A percentile compares a stretch with the other conserved stretches of the same genome.
Conservation (phyloP, 2,797 vertebrate genomes). For the Pseudochirops corinnae region DNA sequence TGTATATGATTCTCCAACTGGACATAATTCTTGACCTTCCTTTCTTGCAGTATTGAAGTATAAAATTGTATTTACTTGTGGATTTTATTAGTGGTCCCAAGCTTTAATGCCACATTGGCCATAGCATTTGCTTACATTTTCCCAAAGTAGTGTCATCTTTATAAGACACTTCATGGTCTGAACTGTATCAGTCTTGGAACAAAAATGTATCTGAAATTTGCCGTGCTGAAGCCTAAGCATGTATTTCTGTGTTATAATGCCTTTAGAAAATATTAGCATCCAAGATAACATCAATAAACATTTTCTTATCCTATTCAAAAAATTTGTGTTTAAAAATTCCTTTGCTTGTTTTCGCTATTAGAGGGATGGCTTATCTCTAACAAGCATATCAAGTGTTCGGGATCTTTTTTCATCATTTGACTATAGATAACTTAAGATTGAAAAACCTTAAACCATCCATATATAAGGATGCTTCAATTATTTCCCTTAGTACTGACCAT, state of each 20-base stretch:
- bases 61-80: too few species aligned
- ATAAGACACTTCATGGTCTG: neutral
- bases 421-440: neutral
- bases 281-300: neutral
- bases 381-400: neutral
- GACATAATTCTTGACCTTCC: neutral
- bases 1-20: slow-evolving; percentile 30
- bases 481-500: neutral
- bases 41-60: neutral
- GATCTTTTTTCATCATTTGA: neutral
- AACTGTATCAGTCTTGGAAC: neutral
- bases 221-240: neutral
- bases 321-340: neutral
- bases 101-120: neutral
- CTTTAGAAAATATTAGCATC: neutral
- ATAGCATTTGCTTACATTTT: neutral
- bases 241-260: neutral
- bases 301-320: neutral
- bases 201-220: neutral
- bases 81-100: neutral
- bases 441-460: neutral
- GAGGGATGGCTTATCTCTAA: neutral
- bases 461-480: slow-evolving; percentile 1
- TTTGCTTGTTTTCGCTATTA: neutral
- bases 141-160: neutral